Evolutionary conservation across 2,797 vertebrate species (phyloP), one percentile per base, ranked within the genome.

Genomic region (Staurois parvus): DNA sequence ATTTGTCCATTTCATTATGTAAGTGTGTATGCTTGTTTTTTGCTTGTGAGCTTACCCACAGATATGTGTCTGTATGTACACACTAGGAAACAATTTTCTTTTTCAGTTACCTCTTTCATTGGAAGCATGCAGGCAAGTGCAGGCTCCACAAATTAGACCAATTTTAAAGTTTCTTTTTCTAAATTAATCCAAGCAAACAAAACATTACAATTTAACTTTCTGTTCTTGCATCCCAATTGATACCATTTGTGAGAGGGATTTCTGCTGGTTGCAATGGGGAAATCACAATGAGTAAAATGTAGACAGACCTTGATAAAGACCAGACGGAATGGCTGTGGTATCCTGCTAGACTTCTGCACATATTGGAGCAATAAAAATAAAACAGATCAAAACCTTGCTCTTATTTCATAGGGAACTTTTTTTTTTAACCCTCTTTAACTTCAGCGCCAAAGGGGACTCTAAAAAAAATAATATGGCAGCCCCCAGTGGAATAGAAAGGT

Each of bases 301-400:
- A 90, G 78, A 68, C 80, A 91, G 91, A 88, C 87, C 72, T 92
- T 92, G 87, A 92, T 92, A 90, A 91, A 90, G 85, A 88, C 86
- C 85, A 91, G 87, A 92, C 86, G 84, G 88, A 92, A 80, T 84
- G 89, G 82, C 88, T 82, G 79, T 86, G 75, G 83, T 90, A 89
- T 90, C 91, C 89, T 88, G 72, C 88, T 86, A 86, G 89, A 88
- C 68, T 90, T 64, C 42, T 85, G 67, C 88, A 88, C 81, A 91
- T 84, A 91, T 90, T 91, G 88, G 88, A 91, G 89, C 91, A 89
- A 92, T 93, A 90, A 88, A 89, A 91, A 88, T 85, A 91, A 88
- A 90, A 89, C 81, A 88, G 88, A 91, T 90, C 88, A 90, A 91
- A 90, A 76, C 87, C 75, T 30, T 90, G 88, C 90, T 91, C 84